Conservation (phyloP, 2,797 vertebrate species). For the Denticeps clupeoides region DNA sequence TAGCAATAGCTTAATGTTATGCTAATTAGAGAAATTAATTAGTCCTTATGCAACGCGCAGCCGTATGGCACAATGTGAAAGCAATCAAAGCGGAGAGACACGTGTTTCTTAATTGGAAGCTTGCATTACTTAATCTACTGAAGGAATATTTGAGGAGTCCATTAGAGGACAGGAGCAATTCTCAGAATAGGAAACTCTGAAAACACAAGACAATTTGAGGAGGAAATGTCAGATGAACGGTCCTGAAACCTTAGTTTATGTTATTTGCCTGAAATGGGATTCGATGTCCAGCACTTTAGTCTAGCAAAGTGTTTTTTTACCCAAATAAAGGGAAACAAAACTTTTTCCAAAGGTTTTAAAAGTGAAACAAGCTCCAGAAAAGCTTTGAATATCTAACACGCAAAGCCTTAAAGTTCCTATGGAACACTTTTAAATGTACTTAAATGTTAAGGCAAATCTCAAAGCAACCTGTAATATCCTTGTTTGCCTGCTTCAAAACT, state of each 20-base stretch:
- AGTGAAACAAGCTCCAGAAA: slow-evolving; percentile 27
- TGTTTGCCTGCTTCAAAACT: slow-evolving; percentile 40
- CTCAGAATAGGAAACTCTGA: slow-evolving; percentile 21
- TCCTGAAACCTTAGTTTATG: no score
- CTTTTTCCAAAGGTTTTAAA: no score
- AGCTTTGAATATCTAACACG: slow-evolving; percentile 41
- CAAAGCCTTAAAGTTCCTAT: slow-evolving; percentile 39
- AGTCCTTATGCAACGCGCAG: slow-evolving; percentile 38
- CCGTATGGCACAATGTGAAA: slow-evolving; percentile 43
- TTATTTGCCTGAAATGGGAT: no score
- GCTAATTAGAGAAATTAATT: slow-evolving; percentile 57
- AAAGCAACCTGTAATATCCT: slow-evolving; percentile 41
- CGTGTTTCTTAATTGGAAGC: slow-evolving; percentile 42
- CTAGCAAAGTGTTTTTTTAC: no score
- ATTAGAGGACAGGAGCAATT: slow-evolving; percentile 30
- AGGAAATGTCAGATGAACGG: no score
- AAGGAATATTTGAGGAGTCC: slow-evolving; percentile 29
- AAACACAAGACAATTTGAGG: no score
- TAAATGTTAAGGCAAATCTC: slow-evolving; percentile 40
- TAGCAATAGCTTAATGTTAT: slow-evolving; percentile 45
- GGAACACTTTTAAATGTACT: slow-evolving; percentile 34
- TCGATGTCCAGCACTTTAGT: no score
- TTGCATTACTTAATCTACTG: slow-evolving; percentile 40
- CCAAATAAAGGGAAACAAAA: no score
- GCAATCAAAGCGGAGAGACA: slow-evolving; percentile 47